Evolutionary conservation across 2,888 invertebrate species (phyloP), one percentile per base, ranked within the genome.

Genomic region (Subacronicta megacephala): DNA sequence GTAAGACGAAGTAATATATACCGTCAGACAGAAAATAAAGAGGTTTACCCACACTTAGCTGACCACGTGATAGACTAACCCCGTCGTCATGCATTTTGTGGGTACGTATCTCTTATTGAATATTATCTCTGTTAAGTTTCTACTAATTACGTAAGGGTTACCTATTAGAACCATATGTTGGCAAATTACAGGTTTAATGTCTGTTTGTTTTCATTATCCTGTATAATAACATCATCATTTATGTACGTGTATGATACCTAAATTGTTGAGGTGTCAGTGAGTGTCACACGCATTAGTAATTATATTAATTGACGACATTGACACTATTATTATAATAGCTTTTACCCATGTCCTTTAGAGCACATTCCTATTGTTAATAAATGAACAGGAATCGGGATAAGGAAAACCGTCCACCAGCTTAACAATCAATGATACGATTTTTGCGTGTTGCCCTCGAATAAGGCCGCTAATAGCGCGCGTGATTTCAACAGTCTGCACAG

Each of bases 391-490:
- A 45, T 60, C 36, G 59, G 61, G 57, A 72, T 46, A 53, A 66
- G 72, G 72, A 72, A 64, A 71, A 74, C 38, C 10, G 33, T 38
- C 46, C 41, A 7, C 33, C 42, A 20, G 63, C 59, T 64, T 36
- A 67, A 60, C 65, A 70, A 75, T 63, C 73, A 73, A 75, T 75
- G 51, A 56, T 50, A 56, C 26, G 17, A 68, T 50, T 73, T 75
- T 72, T 56, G 71, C 76, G 57, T 50, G 54, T 47, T 62, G 72
- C 56, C 74, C 69, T 75, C 72, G 65, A 66, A 46, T 59, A 53
- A 75, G 75, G 63, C 52, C 76, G 38, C 65, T 74, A 75, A 74
- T 76, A 64, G 65, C 20, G 61, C 45, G 57, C 66, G 69, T 71
- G 68, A 62, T 73, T 57, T 40, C 46, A 58, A 60, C 54, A 57